Conservation (phyloP, 2,888 invertebrate species). For the Holacanthella duospinosa region DNA sequence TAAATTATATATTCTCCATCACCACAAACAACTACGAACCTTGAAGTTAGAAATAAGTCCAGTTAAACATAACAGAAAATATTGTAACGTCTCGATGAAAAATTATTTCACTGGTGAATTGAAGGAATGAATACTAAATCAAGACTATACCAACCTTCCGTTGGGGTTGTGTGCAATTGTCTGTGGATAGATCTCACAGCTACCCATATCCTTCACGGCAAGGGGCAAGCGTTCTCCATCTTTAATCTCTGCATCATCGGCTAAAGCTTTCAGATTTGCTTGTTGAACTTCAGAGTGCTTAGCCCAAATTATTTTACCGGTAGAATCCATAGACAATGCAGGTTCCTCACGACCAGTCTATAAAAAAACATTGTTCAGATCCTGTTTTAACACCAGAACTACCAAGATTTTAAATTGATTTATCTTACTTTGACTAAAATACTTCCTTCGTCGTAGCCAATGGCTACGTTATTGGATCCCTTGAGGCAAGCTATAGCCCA, state of each 20-base stretch:
- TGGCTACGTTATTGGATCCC: slow-evolving; percentile 90
- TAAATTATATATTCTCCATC: slow-evolving; percentile 99
- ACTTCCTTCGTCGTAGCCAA: slow-evolving; percentile 96
- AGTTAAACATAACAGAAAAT: too few relatives aligned
- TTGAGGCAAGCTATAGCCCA: slow-evolving; percentile 91
- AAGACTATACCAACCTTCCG: slow-evolving; percentile 53
- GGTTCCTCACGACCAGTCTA: slow-evolving; percentile 92
- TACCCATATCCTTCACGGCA: slow-evolving; percentile 96
- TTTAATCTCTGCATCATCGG: slow-evolving; percentile 58
- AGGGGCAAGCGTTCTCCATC: slow-evolving; percentile 89
- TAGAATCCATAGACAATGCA: slow-evolving; percentile 96
- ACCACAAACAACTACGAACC: slow-evolving; percentile 89
- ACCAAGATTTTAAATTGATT: too few relatives aligned
- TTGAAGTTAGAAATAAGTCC: too few relatives aligned
- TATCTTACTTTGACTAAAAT: slow-evolving; percentile 67
- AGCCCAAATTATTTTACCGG: slow-evolving; percentile 98
- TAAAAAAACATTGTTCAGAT: too few relatives aligned
- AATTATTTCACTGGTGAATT: too few relatives aligned
- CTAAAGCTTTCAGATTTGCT: slow-evolving; percentile 76
- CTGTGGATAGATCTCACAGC: slow-evolving; percentile 98
- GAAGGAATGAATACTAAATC: background rate
- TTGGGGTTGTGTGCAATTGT: slow-evolving; percentile 97
- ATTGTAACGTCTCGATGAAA: too few relatives aligned
- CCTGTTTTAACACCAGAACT: background rate
- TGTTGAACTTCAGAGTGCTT: slow-evolving; percentile 97